These are phyloP conservation scores for Pelochelys cantorii DNA, from an alignment of 2,797 vertebrate genomes.

Conservation along the genomic window DNA sequence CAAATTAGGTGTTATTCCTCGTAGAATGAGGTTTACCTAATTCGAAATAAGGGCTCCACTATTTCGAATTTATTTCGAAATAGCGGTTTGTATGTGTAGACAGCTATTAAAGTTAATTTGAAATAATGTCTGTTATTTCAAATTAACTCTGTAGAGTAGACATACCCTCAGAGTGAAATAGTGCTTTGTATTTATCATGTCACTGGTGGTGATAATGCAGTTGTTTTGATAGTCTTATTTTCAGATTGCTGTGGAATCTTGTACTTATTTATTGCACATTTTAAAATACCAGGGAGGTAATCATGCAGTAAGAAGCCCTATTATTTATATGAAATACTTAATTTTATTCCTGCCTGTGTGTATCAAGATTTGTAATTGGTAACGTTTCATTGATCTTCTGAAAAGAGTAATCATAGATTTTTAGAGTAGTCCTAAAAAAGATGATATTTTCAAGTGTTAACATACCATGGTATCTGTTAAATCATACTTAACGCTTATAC, in stretches of 20 bases:
- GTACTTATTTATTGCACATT: background rate
- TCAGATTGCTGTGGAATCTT: background rate
- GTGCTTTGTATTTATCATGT: background rate
- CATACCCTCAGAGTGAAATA: background rate
- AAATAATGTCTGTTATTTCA: too few relatives aligned
- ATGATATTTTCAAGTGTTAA: background rate
- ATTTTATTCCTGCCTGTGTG: background rate
- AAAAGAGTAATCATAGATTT: background rate
- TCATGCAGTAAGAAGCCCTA: background rate
- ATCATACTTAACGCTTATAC: background rate
- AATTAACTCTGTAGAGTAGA: too few relatives aligned
- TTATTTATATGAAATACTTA: background rate
- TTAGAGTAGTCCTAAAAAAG: background rate
- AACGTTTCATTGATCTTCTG: background rate
- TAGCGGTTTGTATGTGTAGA: too few relatives aligned
- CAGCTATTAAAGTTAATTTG: too few relatives aligned
- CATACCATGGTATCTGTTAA: background rate
- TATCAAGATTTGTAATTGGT: background rate
- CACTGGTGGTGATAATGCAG: background rate
- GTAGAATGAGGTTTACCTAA: too few relatives aligned
- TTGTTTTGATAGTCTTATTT: background rate
- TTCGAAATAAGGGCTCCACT: too few relatives aligned
- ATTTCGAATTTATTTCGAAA: too few relatives aligned
- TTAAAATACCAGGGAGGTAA: background rate
- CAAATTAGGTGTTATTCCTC: too few relatives aligned